Conservation (phyloP, 1,140 invertebrate genomes). For the Nasonia vitripennis region DNA sequence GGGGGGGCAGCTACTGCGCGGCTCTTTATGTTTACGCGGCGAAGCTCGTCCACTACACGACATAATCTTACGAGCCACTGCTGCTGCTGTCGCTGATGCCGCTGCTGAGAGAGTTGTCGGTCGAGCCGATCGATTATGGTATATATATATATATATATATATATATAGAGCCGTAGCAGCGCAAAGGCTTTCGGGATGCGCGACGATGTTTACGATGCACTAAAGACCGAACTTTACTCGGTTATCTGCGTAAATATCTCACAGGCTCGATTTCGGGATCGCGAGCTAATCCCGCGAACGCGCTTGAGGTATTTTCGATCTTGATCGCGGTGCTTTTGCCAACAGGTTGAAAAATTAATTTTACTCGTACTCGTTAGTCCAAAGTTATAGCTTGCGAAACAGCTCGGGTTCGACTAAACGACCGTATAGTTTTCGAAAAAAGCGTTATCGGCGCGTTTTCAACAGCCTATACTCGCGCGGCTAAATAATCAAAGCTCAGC, state of each 20-base stretch:
- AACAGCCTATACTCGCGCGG: background rate
- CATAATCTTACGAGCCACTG: background rate
- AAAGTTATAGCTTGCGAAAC: no score
- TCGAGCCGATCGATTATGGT: constrained; percentile 25
- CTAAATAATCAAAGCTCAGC: background rate
- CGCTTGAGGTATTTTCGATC: background rate
- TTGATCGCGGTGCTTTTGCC: no score
- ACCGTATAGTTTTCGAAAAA: no score
- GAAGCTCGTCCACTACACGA: background rate
- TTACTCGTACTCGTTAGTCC: background rate
- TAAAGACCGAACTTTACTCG: background rate
- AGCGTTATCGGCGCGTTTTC: no score
- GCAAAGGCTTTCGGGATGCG: background rate
- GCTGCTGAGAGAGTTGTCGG: background rate
- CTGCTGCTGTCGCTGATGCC: no score
- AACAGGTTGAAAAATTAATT: no score
- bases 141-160: no score
- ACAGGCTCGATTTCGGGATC: background rate
- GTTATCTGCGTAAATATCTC: background rate
- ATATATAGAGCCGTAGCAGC: background rate
- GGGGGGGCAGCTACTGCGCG: no score
- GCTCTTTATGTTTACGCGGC: no score
- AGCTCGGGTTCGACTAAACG: no score
- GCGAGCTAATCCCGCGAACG: no score
- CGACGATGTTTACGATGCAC: constrained; percentile 32